Evolutionary conservation across 2,113 vertebrate species (phyloP).

Genomic region (Origma solitaria): DNA sequence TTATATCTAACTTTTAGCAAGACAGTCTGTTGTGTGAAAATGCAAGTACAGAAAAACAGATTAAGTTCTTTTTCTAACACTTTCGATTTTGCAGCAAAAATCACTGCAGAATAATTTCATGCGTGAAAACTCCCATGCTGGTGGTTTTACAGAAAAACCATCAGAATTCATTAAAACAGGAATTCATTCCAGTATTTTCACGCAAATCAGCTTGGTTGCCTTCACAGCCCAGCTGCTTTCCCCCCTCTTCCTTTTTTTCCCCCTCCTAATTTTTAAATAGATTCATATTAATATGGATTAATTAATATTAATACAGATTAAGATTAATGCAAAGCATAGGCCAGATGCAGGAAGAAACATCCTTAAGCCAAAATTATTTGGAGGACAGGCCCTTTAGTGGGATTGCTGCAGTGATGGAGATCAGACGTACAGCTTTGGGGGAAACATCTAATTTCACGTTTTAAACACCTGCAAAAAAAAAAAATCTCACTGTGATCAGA

Average conservation of each 20-base stretch:
- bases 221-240: not conserved
- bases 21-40: not conserved
- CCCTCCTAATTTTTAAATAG: not conserved
- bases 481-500: not conserved
- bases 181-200: not conserved
- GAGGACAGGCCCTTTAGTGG: not conserved
- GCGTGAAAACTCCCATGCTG: not conserved
- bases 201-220: not conserved
- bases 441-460: slow-evolving; percentile 31
- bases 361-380: not conserved
- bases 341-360: slow-evolving; percentile 13
- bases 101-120: not conserved
- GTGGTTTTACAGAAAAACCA: not conserved
- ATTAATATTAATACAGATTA: not conserved
- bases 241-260: fast-evolving
- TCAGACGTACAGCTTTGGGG: not conserved
- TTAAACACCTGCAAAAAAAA: slow-evolving; percentile 44
- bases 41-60: not conserved
- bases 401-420: not conserved
- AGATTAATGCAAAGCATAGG: not conserved
- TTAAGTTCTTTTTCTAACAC: not conserved
- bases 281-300: not conserved
- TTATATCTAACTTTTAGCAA: not conserved
- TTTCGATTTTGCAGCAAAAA: not conserved
- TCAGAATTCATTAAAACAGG: not conserved